Evolutionary conservation across 2,888 invertebrate genomes (phyloP), one percentile per base, ranked within the genome.

Genomic region (Auanema sp.): DNA sequence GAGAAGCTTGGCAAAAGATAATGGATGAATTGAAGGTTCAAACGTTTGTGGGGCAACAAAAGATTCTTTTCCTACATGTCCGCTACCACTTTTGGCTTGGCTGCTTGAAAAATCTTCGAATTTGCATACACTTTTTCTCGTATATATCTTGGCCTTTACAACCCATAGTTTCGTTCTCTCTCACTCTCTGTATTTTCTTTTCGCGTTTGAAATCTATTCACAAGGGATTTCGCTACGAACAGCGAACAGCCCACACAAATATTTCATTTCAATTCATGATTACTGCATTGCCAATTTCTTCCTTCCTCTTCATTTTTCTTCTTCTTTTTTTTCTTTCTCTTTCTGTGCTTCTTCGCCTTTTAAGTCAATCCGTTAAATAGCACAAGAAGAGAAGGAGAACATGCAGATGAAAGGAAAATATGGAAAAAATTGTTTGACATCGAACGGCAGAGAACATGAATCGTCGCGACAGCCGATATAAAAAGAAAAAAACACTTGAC

Each of bases 261-360:
- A 33, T 33, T 33, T 33, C 33, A 33, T 33, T 33, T 33, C 33
- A 33, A 33, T 33, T 33, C 33, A 33, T 33, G 33, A 33, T 33
- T 33, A 33, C 33, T 33, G 33, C 33, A 33, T 33, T 33, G 33
- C 33, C 33, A 33, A 33, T 33, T 18, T 47, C 21, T 47, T 47
- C 4, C 16, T 47, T 47, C 47, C 47, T 47, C 47, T 18, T 47
- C 47, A 16, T 18, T 47, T 47, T 47, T 47, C 21, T 18, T 47
- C 10, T 47, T 16, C 21, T 47, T 5, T 47, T 47, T 5, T 18
- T 47, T 16, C 47, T 5, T 47, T 18, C 10, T 47, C 10, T 18
- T 47, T 47, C 16, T 47, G 16, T n/a, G 12, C 43, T n/a, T 43
- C 21, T 18, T 5, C 47, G 47, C 47, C 16, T 5, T 47, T 10